Conservation (phyloP, 2,888 invertebrate genomes). For the Clostera curtula region DNA sequence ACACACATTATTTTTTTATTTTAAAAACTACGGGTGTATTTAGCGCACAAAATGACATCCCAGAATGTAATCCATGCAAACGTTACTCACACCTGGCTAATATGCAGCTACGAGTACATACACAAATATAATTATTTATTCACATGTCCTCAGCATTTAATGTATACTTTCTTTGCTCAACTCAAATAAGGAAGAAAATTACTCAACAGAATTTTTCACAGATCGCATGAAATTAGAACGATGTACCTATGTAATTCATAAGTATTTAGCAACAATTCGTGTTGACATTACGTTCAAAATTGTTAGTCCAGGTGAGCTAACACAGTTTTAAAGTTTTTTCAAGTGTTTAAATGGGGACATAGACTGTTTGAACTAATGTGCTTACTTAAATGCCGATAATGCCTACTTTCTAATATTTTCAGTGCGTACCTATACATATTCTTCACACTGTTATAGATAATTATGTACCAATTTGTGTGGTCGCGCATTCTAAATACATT, state of each 20-base stretch:
- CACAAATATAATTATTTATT: too few species aligned
- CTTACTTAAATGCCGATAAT: conserved; percentile 7
- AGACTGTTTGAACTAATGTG: conserved; percentile 11
- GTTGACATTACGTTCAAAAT: conserved; percentile 15
- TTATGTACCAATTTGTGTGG: too few species aligned
- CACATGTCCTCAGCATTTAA: too few species aligned
- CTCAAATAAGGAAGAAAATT: conserved; percentile 18
- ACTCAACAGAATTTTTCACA: conserved; percentile 12
- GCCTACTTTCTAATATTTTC: conserved; percentile 16
- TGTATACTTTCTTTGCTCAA: too few species aligned
- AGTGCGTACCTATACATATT: neutral
- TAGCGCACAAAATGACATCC: too few species aligned
- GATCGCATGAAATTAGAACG: conserved; percentile 24
- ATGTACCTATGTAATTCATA: conserved; percentile 15
- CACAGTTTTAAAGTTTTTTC: conserved; percentile 11
- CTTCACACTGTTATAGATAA: too few species aligned
- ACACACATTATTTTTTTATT: conserved; percentile 10
- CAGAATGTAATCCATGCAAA: too few species aligned
- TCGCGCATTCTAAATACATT: too few species aligned
- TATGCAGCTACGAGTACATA: too few species aligned
- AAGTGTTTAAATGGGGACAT: conserved; percentile 31
- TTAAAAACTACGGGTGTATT: too few species aligned
- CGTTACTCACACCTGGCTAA: too few species aligned
- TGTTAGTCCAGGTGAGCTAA: conserved; percentile 28
- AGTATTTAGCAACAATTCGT: conserved; percentile 16